Percentiles rank a stretch among this genome's conserved stretches.
These are phyloP conservation scores for Nineta flava DNA, from an alignment of 2,888 invertebrate species.

Conservation along the genomic window DNA sequence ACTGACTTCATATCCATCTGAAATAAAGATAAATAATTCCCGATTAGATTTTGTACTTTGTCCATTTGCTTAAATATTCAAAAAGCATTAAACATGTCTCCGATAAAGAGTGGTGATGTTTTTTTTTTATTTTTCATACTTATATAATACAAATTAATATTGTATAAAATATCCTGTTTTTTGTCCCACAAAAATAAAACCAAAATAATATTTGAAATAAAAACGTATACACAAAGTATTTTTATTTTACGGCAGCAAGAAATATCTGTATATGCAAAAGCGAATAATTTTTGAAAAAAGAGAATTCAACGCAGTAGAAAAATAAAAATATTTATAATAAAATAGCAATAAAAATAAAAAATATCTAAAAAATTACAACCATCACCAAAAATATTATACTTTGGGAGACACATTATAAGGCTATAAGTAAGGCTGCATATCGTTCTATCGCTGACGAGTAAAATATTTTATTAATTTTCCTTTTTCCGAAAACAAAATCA, in stretches of 20 bases:
- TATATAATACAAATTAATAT: neutral
- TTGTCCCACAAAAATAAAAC: neutral
- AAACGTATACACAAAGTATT: neutral
- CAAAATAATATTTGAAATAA: neutral
- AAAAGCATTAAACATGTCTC: constrained; percentile 9
- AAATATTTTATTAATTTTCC: neutral
- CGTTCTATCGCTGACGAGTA: neutral
- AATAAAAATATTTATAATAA: neutral
- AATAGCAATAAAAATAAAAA: neutral
- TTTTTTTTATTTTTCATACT: neutral
- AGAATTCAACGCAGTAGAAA: neutral
- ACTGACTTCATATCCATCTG: constrained; percentile 95
- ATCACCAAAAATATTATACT: neutral
- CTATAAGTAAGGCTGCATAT: neutral
- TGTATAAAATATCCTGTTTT: neutral
- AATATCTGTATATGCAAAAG: too few species aligned
- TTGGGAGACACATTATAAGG: neutral
- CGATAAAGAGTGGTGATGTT: neutral
- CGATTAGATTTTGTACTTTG: constrained; percentile 1
- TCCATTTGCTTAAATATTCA: constrained; percentile 10
- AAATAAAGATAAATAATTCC: constrained; percentile 30
- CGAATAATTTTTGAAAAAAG: neutral
- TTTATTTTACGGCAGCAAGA: too few species aligned
- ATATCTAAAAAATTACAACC: neutral
- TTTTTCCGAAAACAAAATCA: neutral